Percentiles rank a stretch among this genome's conserved stretches.
These are phyloP conservation scores for Norana najaformis DNA, from an alignment of 2,888 invertebrate species.

Conservation along the genomic window DNA sequence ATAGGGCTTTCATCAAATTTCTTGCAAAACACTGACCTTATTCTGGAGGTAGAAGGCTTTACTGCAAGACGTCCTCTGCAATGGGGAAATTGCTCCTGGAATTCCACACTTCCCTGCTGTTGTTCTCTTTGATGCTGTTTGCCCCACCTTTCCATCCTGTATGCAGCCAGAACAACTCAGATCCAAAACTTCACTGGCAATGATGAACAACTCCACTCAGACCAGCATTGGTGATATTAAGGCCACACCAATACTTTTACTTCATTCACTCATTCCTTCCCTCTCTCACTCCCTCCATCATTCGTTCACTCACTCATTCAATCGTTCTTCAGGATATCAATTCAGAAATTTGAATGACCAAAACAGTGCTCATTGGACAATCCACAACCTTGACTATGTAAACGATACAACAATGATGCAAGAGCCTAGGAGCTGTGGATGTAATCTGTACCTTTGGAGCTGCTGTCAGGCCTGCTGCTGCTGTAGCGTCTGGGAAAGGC, in stretches of 20 bases:
- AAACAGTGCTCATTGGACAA: neutral
- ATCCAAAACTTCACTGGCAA: neutral
- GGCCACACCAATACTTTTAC: neutral
- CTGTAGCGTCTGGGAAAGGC: slow-evolving; percentile 13
- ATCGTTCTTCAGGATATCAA: neutral
- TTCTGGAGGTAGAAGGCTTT: neutral
- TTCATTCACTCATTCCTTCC: neutral
- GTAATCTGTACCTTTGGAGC: neutral
- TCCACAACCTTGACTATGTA: neutral
- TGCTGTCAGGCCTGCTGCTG: neutral
- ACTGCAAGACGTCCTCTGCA: neutral
- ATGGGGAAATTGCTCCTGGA: neutral
- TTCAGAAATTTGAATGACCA: neutral
- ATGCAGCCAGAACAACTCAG: neutral
- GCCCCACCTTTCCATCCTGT: slow-evolving; percentile 1
- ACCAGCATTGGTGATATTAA: neutral
- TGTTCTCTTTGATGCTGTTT: neutral
- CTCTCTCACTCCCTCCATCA: neutral
- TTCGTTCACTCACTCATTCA: neutral
- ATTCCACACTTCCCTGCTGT: neutral
- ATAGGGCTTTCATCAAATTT: neutral
- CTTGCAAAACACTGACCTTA: neutral
- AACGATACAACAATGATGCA: too few relatives aligned
- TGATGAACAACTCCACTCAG: neutral
- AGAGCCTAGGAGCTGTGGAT: neutral